Percentiles rank a stretch among this genome's conserved stretches.
Conservation (phyloP, 2,888 invertebrate species). For the Lysandra bellargus region DNA sequence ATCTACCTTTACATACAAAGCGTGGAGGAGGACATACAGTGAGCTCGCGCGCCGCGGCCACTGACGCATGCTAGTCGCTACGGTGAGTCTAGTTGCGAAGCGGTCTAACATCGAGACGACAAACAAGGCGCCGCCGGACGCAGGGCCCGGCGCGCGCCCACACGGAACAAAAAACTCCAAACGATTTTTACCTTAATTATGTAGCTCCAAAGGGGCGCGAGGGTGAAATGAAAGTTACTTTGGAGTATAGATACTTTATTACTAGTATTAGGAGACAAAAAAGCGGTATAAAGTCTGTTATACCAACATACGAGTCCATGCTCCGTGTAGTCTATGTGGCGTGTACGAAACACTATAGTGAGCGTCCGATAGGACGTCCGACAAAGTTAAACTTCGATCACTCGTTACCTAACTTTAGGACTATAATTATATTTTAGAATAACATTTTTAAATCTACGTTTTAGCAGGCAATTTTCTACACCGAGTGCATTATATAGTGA, state of each 20-base stretch:
- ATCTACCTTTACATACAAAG: conserved; percentile 23
- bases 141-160: conserved; percentile 51
- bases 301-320: conserved; percentile 57
- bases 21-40: conserved; percentile 16
- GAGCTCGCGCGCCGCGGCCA: conserved; percentile 39
- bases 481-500: conserved; percentile 66
- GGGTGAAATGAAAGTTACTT: conserved; percentile 78
- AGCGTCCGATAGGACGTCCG: conserved; percentile 57
- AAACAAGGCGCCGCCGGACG: conserved; percentile 50
- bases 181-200: conserved; percentile 69
- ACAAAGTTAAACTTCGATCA: conserved; percentile 56
- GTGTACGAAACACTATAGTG: conserved; percentile 64
- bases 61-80: conserved; percentile 47
- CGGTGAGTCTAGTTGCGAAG: conserved; percentile 56
- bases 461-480: conserved; percentile 73
- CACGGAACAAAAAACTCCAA: conserved; percentile 58
- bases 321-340: conserved; percentile 53
- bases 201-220: conserved; percentile 73
- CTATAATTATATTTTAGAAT: conserved; percentile 50
- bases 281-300: conserved; percentile 60
- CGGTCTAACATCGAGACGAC: conserved; percentile 73
- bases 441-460: conserved; percentile 52
- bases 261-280: conserved; percentile 70
- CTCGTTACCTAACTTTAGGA: conserved; percentile 64
- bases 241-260: conserved; percentile 80